Evolutionary conservation across 2,888 invertebrate genomes (phyloP).

Genomic region (Nezara viridula): DNA sequence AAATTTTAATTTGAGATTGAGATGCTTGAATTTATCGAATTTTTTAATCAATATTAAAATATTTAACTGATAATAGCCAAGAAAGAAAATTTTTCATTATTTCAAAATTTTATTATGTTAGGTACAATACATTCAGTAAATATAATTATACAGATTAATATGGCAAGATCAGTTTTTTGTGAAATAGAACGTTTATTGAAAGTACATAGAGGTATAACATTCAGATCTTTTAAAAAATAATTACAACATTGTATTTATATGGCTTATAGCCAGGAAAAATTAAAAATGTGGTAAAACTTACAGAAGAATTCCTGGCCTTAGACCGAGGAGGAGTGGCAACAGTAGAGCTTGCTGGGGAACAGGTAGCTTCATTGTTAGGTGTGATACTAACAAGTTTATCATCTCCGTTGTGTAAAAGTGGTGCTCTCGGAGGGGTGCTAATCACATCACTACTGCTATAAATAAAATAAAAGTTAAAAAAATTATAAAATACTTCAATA

Average conservation of each 20-base stretch:
- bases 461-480: neutral
- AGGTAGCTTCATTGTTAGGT: neutral
- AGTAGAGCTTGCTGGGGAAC: conserved; percentile 44
- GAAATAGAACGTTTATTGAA: too few species aligned
- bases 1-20: too few species aligned
- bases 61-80: neutral
- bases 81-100: neutral
- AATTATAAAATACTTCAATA: neutral
- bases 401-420: conserved; percentile 8
- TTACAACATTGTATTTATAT: neutral
- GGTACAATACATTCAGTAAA: neutral
- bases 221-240: neutral
- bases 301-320: conserved; percentile 14
- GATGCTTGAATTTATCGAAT: too few species aligned
- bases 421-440: conserved; percentile 6
- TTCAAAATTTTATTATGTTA: too few species aligned
- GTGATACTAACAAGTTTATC: conserved; percentile 33
- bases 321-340: conserved; percentile 33
- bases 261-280: neutral
- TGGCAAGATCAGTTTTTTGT: too few species aligned
- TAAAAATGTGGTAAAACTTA: neutral
- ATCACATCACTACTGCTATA: conserved; percentile 49
- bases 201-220: too few species aligned
- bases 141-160: neutral
- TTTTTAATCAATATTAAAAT: neutral